Percentiles rank a stretch among this genome's conserved stretches.
phyloP scores from a whole-genome alignment of 2,113 vertebrate species.

The Scolopax mira region DNA sequence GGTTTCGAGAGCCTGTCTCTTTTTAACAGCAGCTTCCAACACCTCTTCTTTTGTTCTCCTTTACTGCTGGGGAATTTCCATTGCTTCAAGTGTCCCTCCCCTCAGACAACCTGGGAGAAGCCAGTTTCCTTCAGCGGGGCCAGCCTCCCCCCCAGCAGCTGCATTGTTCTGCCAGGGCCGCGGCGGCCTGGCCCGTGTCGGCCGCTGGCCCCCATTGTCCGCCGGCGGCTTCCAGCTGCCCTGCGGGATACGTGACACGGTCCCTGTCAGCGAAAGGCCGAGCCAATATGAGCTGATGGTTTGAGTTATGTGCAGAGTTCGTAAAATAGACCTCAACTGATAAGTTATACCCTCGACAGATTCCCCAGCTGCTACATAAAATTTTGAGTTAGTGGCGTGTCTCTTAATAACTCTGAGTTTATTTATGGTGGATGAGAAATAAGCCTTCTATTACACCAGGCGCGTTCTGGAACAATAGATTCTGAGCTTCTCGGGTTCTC shows the following conservation, averaged over 20 bases:
- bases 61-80: constrained; percentile 63
- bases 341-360: constrained; percentile 8
- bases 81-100: constrained; percentile 42
- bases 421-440: neutral
- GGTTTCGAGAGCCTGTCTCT: neutral
- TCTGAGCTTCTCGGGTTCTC: neutral
- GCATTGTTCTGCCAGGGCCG: constrained; percentile 46
- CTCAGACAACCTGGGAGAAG: constrained; percentile 53
- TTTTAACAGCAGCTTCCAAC: constrained; percentile 1
- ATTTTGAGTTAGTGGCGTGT: neutral
- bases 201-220: neutral
- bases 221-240: constrained; percentile 4
- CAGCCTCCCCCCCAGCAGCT: neutral
- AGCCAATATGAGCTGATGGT: constrained; percentile 43
- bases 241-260: constrained; percentile 48
- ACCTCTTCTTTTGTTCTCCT: constrained; percentile 57
- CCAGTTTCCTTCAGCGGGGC: constrained; percentile 18
- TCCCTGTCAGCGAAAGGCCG: constrained; percentile 11
- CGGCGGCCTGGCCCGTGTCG: neutral
- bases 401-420: neutral
- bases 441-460: neutral
- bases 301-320: neutral
- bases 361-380: constrained; percentile 21
- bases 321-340: constrained; percentile 1
- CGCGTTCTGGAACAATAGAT: neutral